Percentiles rank a stretch among this genome's conserved stretches.
phyloP scores from a whole-genome alignment of 2,888 invertebrate species.

The Polydesmus complanatus region DNA sequence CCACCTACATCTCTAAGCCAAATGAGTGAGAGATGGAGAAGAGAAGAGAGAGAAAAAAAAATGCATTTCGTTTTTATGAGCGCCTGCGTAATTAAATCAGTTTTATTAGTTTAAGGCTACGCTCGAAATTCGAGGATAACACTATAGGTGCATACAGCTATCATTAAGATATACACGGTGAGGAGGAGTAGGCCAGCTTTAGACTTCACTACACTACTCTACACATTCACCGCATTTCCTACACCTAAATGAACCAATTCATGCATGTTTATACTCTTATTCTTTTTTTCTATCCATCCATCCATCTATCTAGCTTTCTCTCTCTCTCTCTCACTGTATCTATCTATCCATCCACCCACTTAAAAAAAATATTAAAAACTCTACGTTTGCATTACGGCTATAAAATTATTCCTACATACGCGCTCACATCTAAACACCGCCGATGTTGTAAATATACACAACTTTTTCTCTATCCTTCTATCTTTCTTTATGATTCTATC shows the following conservation, averaged over 20 bases:
- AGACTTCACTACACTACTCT: too few relatives aligned
- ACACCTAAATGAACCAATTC: too few relatives aligned
- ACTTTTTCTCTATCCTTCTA: not conserved
- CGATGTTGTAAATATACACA: not conserved
- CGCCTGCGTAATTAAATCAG: slow-evolving; percentile 10
- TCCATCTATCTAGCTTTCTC: too few relatives aligned
- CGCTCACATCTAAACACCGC: not conserved
- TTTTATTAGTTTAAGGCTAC: slow-evolving; percentile 13
- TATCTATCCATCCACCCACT: not conserved
- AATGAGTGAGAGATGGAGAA: too few relatives aligned
- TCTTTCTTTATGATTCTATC: not conserved
- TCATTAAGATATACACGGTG: too few relatives aligned
- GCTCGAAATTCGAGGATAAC: not conserved
- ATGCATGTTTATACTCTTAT: too few relatives aligned
- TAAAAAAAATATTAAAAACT: not conserved
- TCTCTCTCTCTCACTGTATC: too few relatives aligned
- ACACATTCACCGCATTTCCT: too few relatives aligned
- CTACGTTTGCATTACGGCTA: not conserved
- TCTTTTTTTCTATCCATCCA: too few relatives aligned
- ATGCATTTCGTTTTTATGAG: not conserved
- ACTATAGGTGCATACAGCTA: too few relatives aligned
- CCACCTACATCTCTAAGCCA: not conserved
- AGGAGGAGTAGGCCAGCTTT: too few relatives aligned
- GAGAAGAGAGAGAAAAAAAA: not conserved
- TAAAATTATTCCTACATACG: not conserved